Evolutionary conservation across 2,113 vertebrate species (phyloP), one percentile per base, ranked within the genome.

Genomic region (Microtus richardsoni): DNA sequence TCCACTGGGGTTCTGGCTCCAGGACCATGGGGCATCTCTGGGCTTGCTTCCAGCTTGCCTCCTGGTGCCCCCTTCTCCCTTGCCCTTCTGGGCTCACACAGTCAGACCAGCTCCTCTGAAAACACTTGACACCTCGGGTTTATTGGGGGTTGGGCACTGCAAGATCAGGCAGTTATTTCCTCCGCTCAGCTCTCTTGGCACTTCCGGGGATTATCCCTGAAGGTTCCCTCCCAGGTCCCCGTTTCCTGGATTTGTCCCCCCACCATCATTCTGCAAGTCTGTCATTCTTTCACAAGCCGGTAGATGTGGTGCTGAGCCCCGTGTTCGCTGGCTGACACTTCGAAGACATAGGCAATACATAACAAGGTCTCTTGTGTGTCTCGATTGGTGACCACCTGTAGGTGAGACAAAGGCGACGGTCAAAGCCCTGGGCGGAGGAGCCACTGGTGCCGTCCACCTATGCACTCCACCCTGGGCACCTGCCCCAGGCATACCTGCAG

Each of bases 231-330:
- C 97, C 74, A 13, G 0, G 26, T 95, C 91, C 89, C 93, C 21
- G 22, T 91, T 95, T 96, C 95, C 92, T 97, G 97, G 92, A 96
- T 96, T 96, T 73, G 91, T 90, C 95, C 79, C 95, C 95, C 41
- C 78, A 89, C 87, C 97, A 94, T 68, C 47, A 70, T 70, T 70
- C 95, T 98, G 97, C 83, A 5, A 97, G 98, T 97, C 97, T 98
- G 95, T 99, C 99, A 99, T 98, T 99, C 99, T 98, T 99, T 99
- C 98, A 99, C 99, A 70, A 99, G 99, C 97, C 99, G 99, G 98
- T 99, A 99, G 98, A 99, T 99, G 94, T 99, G 99, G 98, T 99
- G 99, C 95, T 99, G 99, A 19, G 99, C 99, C 14, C 99, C 99
- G 0, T 99, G 99, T 97, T 99, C 99, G 16, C 99, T 99, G 80